A percentile compares a stretch with the other conserved stretches of the same genome.
phyloP scores from a whole-genome alignment of 2,888 invertebrate species.

The Orthosia gracilis region DNA sequence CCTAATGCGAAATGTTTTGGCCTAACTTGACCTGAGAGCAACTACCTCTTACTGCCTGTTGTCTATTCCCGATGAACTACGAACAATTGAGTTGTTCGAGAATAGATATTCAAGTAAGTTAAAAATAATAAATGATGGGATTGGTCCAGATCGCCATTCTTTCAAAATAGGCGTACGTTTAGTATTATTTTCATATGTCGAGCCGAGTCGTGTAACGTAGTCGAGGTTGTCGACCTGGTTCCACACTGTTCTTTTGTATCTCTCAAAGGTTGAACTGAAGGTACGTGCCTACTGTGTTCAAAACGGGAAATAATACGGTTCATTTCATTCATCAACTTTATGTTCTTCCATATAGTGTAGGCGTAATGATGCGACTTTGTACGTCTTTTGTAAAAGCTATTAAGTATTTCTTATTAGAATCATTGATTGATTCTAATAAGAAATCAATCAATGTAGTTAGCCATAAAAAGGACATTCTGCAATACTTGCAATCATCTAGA shows the following conservation, averaged over 20 bases:
- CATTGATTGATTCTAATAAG: conserved; percentile 15
- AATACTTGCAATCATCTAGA: too few relatives aligned
- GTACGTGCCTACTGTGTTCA: conserved; percentile 82
- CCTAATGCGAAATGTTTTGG: neutral
- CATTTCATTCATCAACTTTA: conserved; percentile 80
- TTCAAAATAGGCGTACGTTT: conserved; percentile 51
- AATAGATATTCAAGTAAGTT: conserved; percentile 14
- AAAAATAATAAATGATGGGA: conserved; percentile 42
- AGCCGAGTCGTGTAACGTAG: conserved; percentile 81
- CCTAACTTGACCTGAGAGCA: conserved; percentile 2
- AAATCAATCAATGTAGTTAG: too few relatives aligned
- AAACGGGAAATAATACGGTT: conserved; percentile 90
- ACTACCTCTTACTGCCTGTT: neutral
- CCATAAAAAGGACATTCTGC: neutral
- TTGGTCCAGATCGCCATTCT: conserved; percentile 41
- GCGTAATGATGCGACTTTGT: conserved; percentile 55
- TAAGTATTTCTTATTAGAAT: conserved; percentile 3
- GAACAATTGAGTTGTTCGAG: conserved; percentile 14
- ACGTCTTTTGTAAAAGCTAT: conserved; percentile 32
- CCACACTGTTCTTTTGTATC: conserved; percentile 78
- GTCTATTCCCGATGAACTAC: neutral
- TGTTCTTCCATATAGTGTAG: conserved; percentile 58
- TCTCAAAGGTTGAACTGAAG: conserved; percentile 84
- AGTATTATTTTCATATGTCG: conserved; percentile 62
- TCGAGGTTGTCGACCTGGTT: conserved; percentile 85